These are phyloP conservation scores for Rhadina sibilatrix DNA, from an alignment of 2,113 vertebrate genomes.

Conservation along the genomic window DNA sequence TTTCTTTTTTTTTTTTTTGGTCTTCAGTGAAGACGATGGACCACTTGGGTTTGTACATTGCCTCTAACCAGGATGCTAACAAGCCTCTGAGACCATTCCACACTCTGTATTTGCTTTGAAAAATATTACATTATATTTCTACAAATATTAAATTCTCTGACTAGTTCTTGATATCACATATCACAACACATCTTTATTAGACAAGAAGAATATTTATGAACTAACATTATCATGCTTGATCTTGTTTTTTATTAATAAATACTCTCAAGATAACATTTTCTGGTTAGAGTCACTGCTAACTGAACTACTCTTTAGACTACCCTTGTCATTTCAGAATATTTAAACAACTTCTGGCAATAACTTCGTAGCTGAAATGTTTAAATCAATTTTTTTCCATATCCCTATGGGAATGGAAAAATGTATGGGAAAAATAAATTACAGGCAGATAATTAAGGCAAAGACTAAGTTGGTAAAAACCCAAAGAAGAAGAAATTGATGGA, in stretches of 20 bases:
- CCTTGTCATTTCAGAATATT: background rate
- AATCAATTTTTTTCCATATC: background rate
- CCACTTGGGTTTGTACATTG: background rate
- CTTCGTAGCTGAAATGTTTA: background rate
- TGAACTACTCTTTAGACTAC: background rate
- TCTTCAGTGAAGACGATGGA: background rate
- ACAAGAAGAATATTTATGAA: background rate
- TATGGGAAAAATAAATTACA: too few relatives aligned
- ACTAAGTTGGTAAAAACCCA: background rate
- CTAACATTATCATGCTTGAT: background rate
- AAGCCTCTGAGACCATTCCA: background rate
- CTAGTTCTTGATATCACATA: background rate
- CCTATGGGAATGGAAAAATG: too few relatives aligned
- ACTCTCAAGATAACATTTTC: background rate
- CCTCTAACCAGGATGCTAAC: background rate
- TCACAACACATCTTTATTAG: background rate
- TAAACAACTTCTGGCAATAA: background rate
- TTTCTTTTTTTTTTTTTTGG: background rate
- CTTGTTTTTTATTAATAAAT: background rate
- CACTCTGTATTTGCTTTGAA: background rate
- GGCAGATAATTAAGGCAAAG: background rate
- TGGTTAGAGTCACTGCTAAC: background rate
- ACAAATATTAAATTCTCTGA: background rate
- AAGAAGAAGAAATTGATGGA: background rate
- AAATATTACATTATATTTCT: background rate